Percentiles rank a stretch among this genome's conserved stretches.
Conservation (phyloP, 2,797 vertebrate genomes). For the Anomalospiza imberbis region DNA sequence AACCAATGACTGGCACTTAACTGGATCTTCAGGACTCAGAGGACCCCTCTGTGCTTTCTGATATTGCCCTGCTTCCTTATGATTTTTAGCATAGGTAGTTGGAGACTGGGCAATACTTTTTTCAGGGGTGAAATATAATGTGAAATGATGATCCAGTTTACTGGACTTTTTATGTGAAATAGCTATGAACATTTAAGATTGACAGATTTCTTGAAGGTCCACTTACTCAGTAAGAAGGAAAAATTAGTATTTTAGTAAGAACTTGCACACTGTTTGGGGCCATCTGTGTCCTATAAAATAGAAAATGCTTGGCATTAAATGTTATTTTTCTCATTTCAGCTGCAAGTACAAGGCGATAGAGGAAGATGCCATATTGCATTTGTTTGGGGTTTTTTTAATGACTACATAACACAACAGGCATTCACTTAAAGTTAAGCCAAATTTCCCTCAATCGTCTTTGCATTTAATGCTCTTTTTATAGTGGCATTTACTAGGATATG, state of each 20-base stretch:
- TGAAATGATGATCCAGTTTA: background rate
- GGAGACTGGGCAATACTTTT: background rate
- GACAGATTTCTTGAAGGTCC: background rate
- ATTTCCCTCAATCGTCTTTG: background rate
- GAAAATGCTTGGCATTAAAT: background rate
- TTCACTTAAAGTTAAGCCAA: background rate
- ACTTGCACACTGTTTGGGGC: background rate
- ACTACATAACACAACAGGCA: fast-evolving
- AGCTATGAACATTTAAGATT: background rate
- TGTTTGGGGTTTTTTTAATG: background rate
- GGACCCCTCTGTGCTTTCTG: background rate
- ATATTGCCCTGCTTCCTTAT: background rate
- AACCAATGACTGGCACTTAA: background rate
- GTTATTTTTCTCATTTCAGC: background rate
- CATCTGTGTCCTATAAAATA: background rate
- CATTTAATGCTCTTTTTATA: background rate
- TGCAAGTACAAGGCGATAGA: background rate
- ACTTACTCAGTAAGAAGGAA: background rate
- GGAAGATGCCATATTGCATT: fast-evolving
- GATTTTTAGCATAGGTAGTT: background rate
- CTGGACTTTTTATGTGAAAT: background rate
- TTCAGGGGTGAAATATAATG: background rate
- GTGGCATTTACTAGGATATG: background rate
- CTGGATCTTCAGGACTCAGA: background rate
- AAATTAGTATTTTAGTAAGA: background rate